Evolutionary conservation across 2,888 invertebrate species (phyloP), one percentile per base, ranked within the genome.

Genomic region (Scrobipalpa costella): DNA sequence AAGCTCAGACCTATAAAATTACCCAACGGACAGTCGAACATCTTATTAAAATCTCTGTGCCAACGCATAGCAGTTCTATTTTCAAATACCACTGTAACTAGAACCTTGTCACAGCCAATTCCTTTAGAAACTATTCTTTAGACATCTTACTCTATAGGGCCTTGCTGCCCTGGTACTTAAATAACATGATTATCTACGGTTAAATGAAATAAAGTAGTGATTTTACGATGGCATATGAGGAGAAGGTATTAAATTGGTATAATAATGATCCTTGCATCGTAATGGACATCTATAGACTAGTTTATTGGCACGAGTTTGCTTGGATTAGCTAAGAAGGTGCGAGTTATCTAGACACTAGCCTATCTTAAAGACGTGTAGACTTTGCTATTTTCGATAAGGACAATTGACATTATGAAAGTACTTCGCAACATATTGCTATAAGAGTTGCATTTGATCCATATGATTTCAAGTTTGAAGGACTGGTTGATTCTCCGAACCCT

Each of bases 211-310:
- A 79, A 82, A 81, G 75, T 73, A 66, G 63, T 17, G 60, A 71
- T 68, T 81, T 79, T 81, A 81, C 68, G 68, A 69, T 69, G 62
- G 33, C 64, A 57, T 68, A 69, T 71, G 67, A 69, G 65, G 67
- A 67, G 67, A 69, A 73, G 72, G 71, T 74, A 74, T 77, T 77
- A 78, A 80, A 80, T 77, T 76, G 70, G 71, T 69, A 71, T 76
- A 73, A 73, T 80, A 79, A 79, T 73, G 81, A 55, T 55, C 34
- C 72, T 70, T 58, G 64, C 61, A 62, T 61, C 59, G 65, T 65
- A 60, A 61, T 69, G 70, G 70, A 72, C 67, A 66, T 64, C 64
- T 61, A 60, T 65, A 55, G 62, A 68, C 72, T 68, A 66, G 68
- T 49, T 55, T 67, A 68, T 68, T 44, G 64, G 40, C 62, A 55